phyloP scores from a whole-genome alignment of 1,140 invertebrate species.

The Neodiprion pinetum region DNA sequence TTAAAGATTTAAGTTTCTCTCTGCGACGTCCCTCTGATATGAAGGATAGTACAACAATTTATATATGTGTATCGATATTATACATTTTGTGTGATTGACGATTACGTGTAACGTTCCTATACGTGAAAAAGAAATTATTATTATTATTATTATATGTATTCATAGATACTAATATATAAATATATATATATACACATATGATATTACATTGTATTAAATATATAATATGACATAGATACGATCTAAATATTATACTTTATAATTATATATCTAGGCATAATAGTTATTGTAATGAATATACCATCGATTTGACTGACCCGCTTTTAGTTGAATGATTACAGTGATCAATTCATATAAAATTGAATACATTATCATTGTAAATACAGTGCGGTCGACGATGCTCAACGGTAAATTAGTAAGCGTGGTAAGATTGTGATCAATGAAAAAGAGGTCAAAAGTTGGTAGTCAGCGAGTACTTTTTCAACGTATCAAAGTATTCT shows the following conservation, averaged over 20 bases:
- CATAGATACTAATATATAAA: not conserved
- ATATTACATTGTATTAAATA: not conserved
- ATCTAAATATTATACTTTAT: not conserved
- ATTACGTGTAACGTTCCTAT: not conserved
- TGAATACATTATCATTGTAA: not conserved
- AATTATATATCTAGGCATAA: not conserved
- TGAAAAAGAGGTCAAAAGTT: too few relatives aligned
- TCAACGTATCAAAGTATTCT: too few relatives aligned
- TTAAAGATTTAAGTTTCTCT: not conserved
- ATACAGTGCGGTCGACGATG: not conserved
- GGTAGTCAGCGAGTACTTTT: too few relatives aligned
- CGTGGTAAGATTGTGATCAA: too few relatives aligned
- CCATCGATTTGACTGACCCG: not conserved
- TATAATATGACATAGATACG: not conserved
- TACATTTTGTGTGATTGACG: not conserved
- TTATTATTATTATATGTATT: too few relatives aligned
- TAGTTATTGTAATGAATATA: not conserved
- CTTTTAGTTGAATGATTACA: not conserved
- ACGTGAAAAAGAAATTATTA: conserved; percentile 1
- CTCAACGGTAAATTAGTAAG: not conserved
- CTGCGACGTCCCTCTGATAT: too few relatives aligned
- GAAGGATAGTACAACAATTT: not conserved
- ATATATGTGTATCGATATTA: not conserved
- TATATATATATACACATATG: not conserved
- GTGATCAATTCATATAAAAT: not conserved